Percentiles rank a stretch among this genome's conserved stretches.
These are phyloP conservation scores for Contarinia nasturtii DNA, from an alignment of 1,140 invertebrate species.

Conservation along the genomic window DNA sequence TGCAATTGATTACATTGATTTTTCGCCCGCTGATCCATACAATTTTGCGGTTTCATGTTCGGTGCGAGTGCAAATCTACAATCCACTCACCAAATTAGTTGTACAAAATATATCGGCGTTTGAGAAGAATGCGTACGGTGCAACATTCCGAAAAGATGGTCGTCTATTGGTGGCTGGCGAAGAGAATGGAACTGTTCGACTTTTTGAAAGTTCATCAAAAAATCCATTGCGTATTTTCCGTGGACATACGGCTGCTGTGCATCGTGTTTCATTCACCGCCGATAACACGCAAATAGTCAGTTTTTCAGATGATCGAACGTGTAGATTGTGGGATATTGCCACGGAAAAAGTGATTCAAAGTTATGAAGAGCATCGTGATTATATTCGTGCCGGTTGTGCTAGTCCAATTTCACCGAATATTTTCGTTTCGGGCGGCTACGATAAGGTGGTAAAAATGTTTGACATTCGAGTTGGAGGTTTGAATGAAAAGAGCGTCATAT, in stretches of 20 bases:
- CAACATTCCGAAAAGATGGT: slow-evolving; percentile 69
- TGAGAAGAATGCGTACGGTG: slow-evolving; percentile 69
- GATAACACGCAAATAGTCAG: slow-evolving; percentile 64
- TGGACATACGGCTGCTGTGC: slow-evolving; percentile 40
- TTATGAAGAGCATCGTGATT: slow-evolving; percentile 63
- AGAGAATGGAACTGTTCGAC: slow-evolving; percentile 65
- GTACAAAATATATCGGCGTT: slow-evolving; percentile 74
- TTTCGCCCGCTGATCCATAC: slow-evolving; percentile 69
- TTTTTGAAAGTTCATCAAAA: slow-evolving; percentile 74
- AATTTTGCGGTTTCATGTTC: slow-evolving; percentile 83
- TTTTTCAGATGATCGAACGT: slow-evolving; percentile 87
- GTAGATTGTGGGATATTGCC: slow-evolving; percentile 75
- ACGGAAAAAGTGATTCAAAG: slow-evolving; percentile 48
- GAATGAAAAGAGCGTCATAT: slow-evolving; percentile 29
- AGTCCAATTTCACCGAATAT: slow-evolving; percentile 56
- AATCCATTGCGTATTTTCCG: slow-evolving; percentile 46
- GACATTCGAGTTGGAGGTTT: slow-evolving; percentile 48
- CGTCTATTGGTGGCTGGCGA: slow-evolving; percentile 67
- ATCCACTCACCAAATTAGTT: slow-evolving; percentile 66
- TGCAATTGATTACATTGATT: slow-evolving; percentile 75
- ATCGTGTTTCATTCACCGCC: slow-evolving; percentile 64
- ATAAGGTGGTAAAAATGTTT: slow-evolving; percentile 76
- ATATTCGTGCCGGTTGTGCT: slow-evolving; percentile 61
- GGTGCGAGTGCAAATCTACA: slow-evolving; percentile 79
- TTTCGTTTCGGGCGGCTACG: slow-evolving; percentile 80